phyloP scores from a whole-genome alignment of 2,797 vertebrate species.

The Scarus forsteni region DNA sequence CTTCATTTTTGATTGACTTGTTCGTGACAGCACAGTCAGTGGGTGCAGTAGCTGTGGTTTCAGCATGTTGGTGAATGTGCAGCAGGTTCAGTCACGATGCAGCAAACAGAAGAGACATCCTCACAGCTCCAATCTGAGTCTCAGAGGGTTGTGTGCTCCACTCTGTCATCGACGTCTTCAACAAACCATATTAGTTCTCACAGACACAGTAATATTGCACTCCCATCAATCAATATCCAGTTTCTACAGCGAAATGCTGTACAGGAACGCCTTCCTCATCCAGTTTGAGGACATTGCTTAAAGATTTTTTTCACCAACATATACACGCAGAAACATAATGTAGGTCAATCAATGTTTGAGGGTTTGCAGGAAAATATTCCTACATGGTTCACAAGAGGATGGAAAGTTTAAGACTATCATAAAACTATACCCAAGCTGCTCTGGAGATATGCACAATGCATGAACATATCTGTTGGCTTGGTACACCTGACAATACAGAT shows the following conservation, averaged over 20 bases:
- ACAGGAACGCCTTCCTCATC: constrained; percentile 15
- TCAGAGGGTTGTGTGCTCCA: background rate
- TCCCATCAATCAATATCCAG: constrained; percentile 60
- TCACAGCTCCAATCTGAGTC: background rate
- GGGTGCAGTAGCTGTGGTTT: background rate
- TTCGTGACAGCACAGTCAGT: background rate
- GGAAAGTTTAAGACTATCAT: background rate
- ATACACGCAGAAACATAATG: constrained; percentile 22
- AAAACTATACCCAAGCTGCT: background rate
- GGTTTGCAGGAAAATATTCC: background rate
- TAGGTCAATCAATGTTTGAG: constrained; percentile 21
- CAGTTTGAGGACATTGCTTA: constrained; percentile 21
- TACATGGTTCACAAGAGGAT: constrained; percentile 5
- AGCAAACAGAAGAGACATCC: background rate
- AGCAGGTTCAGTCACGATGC: constrained; percentile 3
- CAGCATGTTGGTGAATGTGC: constrained; percentile 3
- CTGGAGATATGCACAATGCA: background rate
- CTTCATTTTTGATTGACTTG: too few species aligned
- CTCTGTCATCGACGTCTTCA: constrained; percentile 24
- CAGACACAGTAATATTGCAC: constrained; percentile 9
- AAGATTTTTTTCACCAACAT: constrained; percentile 32
- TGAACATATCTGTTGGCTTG: background rate
- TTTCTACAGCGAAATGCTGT: constrained; percentile 17
- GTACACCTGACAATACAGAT: background rate
- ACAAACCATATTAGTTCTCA: constrained; percentile 16